A percentile compares a stretch with the other conserved stretches of the same genome.
These are phyloP conservation scores for Drosophila sp. DNA, from an alignment of 1,140 invertebrate species.

Conservation along the genomic window DNA sequence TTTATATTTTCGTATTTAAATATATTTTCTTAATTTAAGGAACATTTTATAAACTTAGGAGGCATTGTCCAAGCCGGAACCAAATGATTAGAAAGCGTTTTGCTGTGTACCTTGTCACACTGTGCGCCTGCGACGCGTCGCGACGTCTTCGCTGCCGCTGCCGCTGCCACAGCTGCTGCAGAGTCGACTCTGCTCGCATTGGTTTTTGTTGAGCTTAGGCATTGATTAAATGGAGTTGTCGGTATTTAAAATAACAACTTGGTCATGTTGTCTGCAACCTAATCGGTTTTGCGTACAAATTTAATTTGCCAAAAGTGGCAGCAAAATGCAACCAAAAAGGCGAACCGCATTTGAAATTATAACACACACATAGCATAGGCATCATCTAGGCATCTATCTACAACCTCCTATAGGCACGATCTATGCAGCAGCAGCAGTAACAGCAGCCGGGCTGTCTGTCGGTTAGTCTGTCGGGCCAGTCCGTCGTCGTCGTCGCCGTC, in stretches of 20 bases:
- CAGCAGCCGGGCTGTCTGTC: constrained; percentile 33
- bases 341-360: constrained; percentile 78
- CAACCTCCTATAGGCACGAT: constrained; percentile 32
- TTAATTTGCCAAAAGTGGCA: constrained; percentile 83
- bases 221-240: constrained; percentile 82
- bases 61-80: too few species aligned
- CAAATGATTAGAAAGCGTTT: neutral
- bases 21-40: too few species aligned
- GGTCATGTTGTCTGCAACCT: constrained; percentile 77
- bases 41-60: too few species aligned
- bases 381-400: constrained; percentile 18
- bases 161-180: too few species aligned
- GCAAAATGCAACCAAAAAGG: constrained; percentile 80
- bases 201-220: constrained; percentile 46
- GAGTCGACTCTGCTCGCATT: neutral
- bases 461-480: too few species aligned
- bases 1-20: too few species aligned
- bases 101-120: constrained; percentile 8
- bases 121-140: constrained; percentile 23
- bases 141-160: constrained; percentile 11
- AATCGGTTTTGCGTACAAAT: constrained; percentile 83
- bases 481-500: neutral
- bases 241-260: constrained; percentile 83
- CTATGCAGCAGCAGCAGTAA: constrained; percentile 65
- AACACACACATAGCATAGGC: constrained; percentile 58